These are phyloP conservation scores for Amphiprion ocellaris DNA, from an alignment of 2,113 vertebrate species.

Conservation along the genomic window DNA sequence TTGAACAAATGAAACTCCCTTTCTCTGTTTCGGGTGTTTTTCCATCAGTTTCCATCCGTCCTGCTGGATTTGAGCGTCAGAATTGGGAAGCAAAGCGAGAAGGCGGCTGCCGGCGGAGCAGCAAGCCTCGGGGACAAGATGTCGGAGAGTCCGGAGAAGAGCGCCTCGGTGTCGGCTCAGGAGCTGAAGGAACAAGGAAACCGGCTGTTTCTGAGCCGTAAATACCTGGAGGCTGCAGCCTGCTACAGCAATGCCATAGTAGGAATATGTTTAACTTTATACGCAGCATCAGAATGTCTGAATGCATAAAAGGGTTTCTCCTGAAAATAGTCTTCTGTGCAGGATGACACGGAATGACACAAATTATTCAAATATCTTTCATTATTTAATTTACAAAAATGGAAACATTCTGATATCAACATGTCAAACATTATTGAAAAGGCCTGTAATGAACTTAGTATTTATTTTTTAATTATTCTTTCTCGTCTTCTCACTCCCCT, in stretches of 20 bases:
- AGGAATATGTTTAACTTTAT: constrained; percentile 40
- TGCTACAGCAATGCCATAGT: constrained; percentile 94
- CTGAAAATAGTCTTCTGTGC: too few species aligned
- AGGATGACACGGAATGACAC: too few species aligned
- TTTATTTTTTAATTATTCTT: too few species aligned
- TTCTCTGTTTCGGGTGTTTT: background rate
- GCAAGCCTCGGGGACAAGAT: constrained; percentile 75
- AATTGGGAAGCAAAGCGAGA: constrained; percentile 78
- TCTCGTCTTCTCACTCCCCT: too few species aligned
- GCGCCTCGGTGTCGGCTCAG: constrained; percentile 87
- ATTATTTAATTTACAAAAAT: too few species aligned
- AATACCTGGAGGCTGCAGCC: constrained; percentile 92
- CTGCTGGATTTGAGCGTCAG: constrained; percentile 29
- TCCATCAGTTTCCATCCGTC: background rate
- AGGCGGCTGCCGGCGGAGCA: constrained; percentile 66
- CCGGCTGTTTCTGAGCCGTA: constrained; percentile 92
- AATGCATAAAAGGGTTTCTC: too few species aligned
- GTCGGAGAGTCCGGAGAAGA: constrained; percentile 91
- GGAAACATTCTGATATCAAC: too few species aligned
- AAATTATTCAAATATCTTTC: too few species aligned
- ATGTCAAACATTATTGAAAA: too few species aligned
- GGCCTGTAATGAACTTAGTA: too few species aligned
- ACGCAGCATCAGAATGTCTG: too few species aligned
- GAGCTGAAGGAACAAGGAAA: constrained; percentile 96
- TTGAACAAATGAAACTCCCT: too few species aligned